phyloP scores from a whole-genome alignment of 2,797 vertebrate species.

The Periparus ater region DNA sequence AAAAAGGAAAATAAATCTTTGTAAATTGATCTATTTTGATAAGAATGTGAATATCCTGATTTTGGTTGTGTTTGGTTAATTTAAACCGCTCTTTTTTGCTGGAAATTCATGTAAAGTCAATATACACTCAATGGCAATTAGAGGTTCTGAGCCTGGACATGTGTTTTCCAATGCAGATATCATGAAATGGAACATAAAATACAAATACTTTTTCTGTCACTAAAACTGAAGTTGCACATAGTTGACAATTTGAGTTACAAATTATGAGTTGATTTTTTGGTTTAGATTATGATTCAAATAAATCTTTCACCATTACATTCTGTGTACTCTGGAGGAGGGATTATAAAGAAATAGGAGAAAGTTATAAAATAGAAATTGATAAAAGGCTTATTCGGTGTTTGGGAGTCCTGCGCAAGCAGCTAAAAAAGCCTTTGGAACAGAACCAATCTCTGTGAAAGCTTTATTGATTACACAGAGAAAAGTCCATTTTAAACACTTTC shows the following conservation, averaged over 20 bases:
- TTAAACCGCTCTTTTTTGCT: background rate
- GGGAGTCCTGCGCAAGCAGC: background rate
- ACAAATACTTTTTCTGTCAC: background rate
- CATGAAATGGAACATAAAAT: background rate
- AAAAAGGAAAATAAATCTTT: background rate
- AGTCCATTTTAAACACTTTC: constrained; percentile 58
- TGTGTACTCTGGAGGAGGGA: background rate
- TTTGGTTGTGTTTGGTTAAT: background rate
- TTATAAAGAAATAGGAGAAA: background rate
- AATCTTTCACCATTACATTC: background rate
- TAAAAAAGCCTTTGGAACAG: constrained; percentile 16
- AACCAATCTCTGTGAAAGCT: constrained; percentile 44
- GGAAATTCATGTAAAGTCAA: background rate
- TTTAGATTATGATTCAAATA: background rate
- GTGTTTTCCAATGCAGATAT: background rate
- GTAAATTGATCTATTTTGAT: background rate
- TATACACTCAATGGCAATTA: rapidly evolving
- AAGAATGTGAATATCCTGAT: background rate
- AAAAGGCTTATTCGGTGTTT: constrained; percentile 18
- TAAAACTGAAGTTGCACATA: background rate
- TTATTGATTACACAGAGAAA: constrained; percentile 61
- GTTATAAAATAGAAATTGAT: background rate
- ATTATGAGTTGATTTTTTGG: background rate
- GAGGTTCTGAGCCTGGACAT: background rate
- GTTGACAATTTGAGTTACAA: background rate